Evolutionary conservation across 2,797 vertebrate species (phyloP).

Genomic region (Onychomys torridus): DNA sequence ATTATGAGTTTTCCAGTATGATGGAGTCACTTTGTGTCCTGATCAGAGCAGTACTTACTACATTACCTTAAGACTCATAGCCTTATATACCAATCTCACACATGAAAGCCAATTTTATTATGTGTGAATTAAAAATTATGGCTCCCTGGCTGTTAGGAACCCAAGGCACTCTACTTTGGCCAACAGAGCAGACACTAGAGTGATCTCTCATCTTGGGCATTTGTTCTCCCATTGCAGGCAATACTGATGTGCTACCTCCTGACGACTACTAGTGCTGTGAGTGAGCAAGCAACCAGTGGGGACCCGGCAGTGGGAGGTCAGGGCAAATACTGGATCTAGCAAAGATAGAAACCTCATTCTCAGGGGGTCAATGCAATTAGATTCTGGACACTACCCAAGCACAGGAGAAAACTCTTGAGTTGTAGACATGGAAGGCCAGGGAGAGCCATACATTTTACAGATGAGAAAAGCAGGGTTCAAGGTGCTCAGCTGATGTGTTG

Average conservation of each 20-base stretch:
- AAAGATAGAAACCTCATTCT: background rate
- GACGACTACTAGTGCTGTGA: conserved; percentile 17
- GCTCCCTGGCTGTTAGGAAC: conserved; percentile 5
- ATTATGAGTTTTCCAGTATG: background rate
- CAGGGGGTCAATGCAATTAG: background rate
- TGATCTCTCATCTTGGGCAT: conserved; percentile 1
- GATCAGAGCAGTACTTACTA: background rate
- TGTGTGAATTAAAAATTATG: background rate
- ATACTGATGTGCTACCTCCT: conserved; percentile 63
- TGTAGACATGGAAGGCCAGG: background rate
- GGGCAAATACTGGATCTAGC: background rate
- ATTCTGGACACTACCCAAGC: background rate
- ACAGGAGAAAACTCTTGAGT: background rate
- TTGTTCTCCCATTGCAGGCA: conserved; percentile 49
- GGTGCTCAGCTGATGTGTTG: background rate
- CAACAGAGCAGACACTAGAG: conserved; percentile 8
- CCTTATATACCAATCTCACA: background rate
- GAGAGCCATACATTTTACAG: background rate
- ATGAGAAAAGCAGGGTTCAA: background rate
- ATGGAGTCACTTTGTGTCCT: background rate
- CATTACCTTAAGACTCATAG: background rate
- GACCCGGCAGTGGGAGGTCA: background rate
- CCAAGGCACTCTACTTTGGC: background rate
- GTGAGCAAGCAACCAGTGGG: background rate
- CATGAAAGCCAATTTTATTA: conserved; percentile 21